These are phyloP conservation scores for Allacma fusca DNA, from an alignment of 2,888 invertebrate genomes.

Conservation along the genomic window DNA sequence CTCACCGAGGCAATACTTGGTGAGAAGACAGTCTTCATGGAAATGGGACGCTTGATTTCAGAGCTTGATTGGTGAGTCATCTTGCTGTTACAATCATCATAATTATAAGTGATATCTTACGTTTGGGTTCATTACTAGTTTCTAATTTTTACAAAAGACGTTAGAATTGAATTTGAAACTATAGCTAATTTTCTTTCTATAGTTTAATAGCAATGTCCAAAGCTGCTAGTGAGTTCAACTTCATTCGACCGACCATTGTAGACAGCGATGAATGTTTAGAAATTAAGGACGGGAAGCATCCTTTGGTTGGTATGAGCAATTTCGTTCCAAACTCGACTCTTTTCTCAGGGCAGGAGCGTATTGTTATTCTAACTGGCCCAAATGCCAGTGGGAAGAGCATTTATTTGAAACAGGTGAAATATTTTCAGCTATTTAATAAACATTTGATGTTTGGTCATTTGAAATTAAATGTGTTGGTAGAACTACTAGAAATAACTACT, in stretches of 20 bases:
- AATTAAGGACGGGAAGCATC: constrained; percentile 77
- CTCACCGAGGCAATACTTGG: constrained; percentile 73
- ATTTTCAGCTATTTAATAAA: too few species aligned
- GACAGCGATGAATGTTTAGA: constrained; percentile 68
- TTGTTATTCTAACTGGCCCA: constrained; percentile 87
- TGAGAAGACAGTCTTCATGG: constrained; percentile 69
- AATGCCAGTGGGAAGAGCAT: constrained; percentile 93
- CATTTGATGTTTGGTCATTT: too few species aligned
- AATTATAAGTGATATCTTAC: too few species aligned
- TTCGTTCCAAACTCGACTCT: constrained; percentile 79
- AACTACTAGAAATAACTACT: too few species aligned
- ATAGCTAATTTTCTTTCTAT: constrained; percentile 52
- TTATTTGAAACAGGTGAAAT: constrained; percentile 79
- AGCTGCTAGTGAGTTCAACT: constrained; percentile 73
- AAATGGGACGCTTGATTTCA: constrained; percentile 71
- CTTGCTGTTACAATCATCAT: too few species aligned
- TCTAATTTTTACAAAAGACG: too few species aligned
- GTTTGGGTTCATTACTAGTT: too few species aligned
- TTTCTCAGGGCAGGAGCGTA: constrained; percentile 68
- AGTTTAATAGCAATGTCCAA: constrained; percentile 75
- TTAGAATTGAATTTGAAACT: too few species aligned
- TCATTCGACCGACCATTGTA: constrained; percentile 72
- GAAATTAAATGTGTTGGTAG: too few species aligned
- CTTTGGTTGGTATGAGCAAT: constrained; percentile 73
- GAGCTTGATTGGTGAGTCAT: constrained; percentile 80